A percentile compares a stretch with the other conserved stretches of the same genome.
phyloP scores from a whole-genome alignment of 2,888 invertebrate species.

The Drosophila longiperda region DNA sequence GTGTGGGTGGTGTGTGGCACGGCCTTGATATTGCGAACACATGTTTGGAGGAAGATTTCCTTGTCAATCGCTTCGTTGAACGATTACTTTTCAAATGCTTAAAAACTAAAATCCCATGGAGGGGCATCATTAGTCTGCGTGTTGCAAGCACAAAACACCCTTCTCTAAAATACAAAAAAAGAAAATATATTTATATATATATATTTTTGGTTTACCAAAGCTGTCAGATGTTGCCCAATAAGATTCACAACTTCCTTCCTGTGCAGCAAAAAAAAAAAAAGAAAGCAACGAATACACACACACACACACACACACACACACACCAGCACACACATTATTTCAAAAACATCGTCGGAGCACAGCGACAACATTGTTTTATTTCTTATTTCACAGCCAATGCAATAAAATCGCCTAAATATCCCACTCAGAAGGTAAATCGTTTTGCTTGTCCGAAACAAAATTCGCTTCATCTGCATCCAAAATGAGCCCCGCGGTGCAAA shows the following conservation, averaged over 20 bases:
- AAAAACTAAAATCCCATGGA: slow-evolving; percentile 59
- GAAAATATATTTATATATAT: background rate
- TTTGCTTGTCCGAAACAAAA: slow-evolving; percentile 51
- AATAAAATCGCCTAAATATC: slow-evolving; percentile 68
- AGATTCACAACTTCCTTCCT: slow-evolving; percentile 77
- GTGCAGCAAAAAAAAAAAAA: slow-evolving; percentile 39
- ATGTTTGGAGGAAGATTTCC: slow-evolving; percentile 79
- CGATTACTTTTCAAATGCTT: slow-evolving; percentile 73
- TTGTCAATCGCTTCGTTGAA: slow-evolving; percentile 80
- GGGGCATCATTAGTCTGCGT: slow-evolving; percentile 17
- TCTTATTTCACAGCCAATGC: slow-evolving; percentile 74
- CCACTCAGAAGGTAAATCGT: slow-evolving; percentile 65
- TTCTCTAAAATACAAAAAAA: slow-evolving; percentile 13
- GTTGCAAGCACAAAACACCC: slow-evolving; percentile 11
- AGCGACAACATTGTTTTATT: slow-evolving; percentile 76
- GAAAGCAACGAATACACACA: slow-evolving; percentile 46
- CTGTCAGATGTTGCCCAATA: slow-evolving; percentile 62
- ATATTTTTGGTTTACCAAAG: slow-evolving; percentile 55
- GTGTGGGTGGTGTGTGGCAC: slow-evolving; percentile 27
- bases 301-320: slow-evolving; percentile 14
- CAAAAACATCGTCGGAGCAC: slow-evolving; percentile 23
- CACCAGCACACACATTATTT: background rate
- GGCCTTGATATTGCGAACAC: slow-evolving; percentile 75
- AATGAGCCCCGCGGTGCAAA: slow-evolving; percentile 80
- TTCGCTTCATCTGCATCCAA: slow-evolving; percentile 67